These are phyloP conservation scores for Todiramphus chloris DNA, from an alignment of 2,113 vertebrate genomes.

Conservation along the genomic window DNA sequence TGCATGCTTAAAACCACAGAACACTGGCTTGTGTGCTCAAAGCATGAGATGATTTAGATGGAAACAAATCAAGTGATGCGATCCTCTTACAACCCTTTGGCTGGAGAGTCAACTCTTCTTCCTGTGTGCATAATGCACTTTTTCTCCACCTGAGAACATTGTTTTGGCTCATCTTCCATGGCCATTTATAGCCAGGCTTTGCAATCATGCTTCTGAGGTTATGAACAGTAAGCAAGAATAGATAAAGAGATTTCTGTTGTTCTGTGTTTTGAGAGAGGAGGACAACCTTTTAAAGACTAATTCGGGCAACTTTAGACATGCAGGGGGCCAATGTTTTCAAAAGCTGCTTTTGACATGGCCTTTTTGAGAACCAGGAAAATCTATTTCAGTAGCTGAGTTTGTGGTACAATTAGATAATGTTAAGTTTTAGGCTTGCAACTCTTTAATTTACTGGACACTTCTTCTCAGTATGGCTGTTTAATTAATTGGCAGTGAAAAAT, in stretches of 20 bases:
- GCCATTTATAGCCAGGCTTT: background rate
- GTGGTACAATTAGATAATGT: slow-evolving; percentile 61
- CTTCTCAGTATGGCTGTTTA: slow-evolving; percentile 37
- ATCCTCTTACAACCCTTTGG: background rate
- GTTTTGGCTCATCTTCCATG: background rate
- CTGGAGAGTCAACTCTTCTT: background rate
- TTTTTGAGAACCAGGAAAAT: background rate
- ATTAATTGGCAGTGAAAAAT: slow-evolving; percentile 71
- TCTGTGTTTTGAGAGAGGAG: background rate
- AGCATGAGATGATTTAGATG: background rate
- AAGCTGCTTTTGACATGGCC: background rate
- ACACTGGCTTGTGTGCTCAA: background rate
- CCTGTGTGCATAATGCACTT: background rate
- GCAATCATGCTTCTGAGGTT: background rate
- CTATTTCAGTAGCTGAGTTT: slow-evolving; percentile 24
- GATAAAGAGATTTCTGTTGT: background rate
- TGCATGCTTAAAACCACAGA: background rate
- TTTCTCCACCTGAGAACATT: background rate
- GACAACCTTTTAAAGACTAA: background rate
- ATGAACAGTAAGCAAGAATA: background rate
- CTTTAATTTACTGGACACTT: slow-evolving; percentile 61
- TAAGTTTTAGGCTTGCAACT: slow-evolving; percentile 17
- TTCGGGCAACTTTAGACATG: background rate
- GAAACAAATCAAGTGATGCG: background rate
- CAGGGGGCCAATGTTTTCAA: background rate